Conservation (phyloP, 2,113 vertebrate genomes). For the Nothobranchius furzeri region DNA sequence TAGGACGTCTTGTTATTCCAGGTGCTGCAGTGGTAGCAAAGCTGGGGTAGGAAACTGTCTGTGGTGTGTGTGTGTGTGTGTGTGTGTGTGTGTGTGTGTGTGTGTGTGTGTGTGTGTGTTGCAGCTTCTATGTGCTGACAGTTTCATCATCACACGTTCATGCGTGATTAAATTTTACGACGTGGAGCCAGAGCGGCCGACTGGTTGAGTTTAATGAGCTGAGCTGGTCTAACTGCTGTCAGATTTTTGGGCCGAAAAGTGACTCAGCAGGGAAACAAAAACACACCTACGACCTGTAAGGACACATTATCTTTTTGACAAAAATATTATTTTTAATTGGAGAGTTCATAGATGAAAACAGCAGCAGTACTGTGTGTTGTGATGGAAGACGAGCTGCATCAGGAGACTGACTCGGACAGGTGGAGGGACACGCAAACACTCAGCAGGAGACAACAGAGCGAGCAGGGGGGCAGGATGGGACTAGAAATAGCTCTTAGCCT, state of each 20-base stretch:
- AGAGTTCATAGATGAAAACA: no score
- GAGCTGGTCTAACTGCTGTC: neutral
- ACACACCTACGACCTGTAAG: neutral
- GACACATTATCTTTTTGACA: neutral
- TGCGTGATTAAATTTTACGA: slow-evolving; percentile 19
- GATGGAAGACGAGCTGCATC: slow-evolving; percentile 29
- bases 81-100: fast-evolving
- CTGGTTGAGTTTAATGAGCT: neutral
- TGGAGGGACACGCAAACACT: slow-evolving; percentile 42
- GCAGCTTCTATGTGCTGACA: slow-evolving; percentile 42
- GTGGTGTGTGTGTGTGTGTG: no score
- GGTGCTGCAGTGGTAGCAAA: slow-evolving; percentile 30
- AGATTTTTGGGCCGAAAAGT: neutral
- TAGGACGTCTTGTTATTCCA: slow-evolving; percentile 58
- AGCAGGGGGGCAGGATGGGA: slow-evolving; percentile 48
- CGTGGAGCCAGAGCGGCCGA: neutral
- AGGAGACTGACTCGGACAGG: slow-evolving; percentile 57
- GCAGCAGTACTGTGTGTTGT: neutral
- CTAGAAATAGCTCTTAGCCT: slow-evolving; percentile 71
- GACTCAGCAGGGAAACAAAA: neutral
- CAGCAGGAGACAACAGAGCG: slow-evolving; percentile 51
- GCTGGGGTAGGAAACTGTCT: slow-evolving; percentile 7
- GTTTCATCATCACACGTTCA: slow-evolving; percentile 7
- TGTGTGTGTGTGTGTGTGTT: neutral
- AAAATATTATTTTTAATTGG: neutral